A percentile compares a stretch with the other conserved stretches of the same genome.
phyloP scores from a whole-genome alignment of 2,888 invertebrate species.

The Smittia sp. region DNA sequence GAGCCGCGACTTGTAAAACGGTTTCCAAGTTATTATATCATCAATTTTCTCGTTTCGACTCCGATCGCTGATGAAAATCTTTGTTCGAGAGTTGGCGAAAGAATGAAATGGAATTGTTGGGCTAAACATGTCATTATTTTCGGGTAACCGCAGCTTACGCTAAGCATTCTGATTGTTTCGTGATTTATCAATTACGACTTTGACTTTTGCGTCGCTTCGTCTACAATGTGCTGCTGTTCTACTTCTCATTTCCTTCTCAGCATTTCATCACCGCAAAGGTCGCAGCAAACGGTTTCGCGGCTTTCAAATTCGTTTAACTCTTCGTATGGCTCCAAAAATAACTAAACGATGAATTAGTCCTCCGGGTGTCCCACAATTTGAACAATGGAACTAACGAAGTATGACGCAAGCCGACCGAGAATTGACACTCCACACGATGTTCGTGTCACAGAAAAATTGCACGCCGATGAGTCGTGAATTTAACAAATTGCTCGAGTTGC shows the following conservation, averaged over 20 bases:
- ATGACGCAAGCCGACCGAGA: too few relatives aligned
- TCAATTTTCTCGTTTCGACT: background rate
- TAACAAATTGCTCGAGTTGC: too few relatives aligned
- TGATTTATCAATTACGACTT: conserved; percentile 5
- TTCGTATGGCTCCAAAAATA: background rate
- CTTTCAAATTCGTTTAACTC: background rate
- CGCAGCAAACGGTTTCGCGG: background rate
- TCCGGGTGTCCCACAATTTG: background rate
- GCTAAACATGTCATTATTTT: background rate
- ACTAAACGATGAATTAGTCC: background rate
- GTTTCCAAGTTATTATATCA: conserved; percentile 2
- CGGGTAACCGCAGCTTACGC: background rate
- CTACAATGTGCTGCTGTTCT: background rate
- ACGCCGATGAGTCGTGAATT: too few relatives aligned
- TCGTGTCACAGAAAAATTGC: too few relatives aligned
- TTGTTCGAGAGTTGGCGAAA: background rate
- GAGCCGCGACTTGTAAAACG: background rate
- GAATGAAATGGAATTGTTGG: background rate
- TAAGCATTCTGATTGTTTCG: background rate
- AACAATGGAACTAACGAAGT: too few relatives aligned
- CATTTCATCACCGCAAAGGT: background rate
- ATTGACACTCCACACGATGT: too few relatives aligned
- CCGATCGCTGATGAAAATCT: background rate
- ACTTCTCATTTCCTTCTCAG: background rate
- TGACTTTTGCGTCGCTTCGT: background rate